Evolutionary conservation across 2,888 invertebrate species (phyloP).

Genomic region (Sepiola atlantica): DNA sequence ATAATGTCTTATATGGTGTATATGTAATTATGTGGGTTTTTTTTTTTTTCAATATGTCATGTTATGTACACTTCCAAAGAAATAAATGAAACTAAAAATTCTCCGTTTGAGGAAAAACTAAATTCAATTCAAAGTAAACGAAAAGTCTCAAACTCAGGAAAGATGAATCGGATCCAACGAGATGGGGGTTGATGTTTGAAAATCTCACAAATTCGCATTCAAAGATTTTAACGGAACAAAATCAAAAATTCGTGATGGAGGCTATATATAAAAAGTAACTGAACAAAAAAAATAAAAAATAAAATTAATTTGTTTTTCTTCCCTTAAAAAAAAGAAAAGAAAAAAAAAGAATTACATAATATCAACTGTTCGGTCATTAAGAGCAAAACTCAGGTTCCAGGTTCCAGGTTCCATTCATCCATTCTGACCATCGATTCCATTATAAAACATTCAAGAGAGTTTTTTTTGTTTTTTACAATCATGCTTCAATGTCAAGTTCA

Average conservation of each 20-base stretch:
- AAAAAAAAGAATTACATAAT: neutral
- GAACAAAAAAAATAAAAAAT: too few species aligned
- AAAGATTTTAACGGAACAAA: neutral
- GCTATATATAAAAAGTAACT: too few species aligned
- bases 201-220: neutral
- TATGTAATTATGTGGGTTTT: too few species aligned
- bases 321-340: neutral
- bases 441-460: neutral
- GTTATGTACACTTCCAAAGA: too few species aligned
- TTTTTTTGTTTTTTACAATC: neutral
- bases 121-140: neutral
- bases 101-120: too few species aligned
- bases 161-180: neutral
- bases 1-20: too few species aligned
- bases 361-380: neutral
- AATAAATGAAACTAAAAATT: too few species aligned
- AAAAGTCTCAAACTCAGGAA: neutral
- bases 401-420: neutral
- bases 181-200: neutral
- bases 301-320: too few species aligned
- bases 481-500: constrained; percentile 52
- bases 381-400: neutral
- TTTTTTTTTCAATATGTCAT: too few species aligned
- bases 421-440: neutral
- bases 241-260: neutral